A percentile compares a stretch with the other conserved stretches of the same genome.
Evolutionary conservation across 1,140 invertebrate genomes (phyloP).

Genomic region (Colletes gigas): DNA sequence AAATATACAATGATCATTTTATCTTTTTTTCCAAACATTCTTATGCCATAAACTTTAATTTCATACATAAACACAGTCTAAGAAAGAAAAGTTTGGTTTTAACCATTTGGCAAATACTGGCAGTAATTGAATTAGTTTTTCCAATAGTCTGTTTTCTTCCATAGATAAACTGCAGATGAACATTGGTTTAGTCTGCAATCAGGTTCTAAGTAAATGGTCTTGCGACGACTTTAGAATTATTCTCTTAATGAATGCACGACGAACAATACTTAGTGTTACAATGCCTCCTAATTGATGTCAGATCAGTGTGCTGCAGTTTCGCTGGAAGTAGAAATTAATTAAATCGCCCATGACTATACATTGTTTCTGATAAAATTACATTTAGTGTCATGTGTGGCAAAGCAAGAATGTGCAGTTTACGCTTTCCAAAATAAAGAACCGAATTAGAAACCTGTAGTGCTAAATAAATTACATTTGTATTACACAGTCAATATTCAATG

Average conservation of each 20-base stretch:
- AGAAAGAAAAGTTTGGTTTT: constrained; percentile 31
- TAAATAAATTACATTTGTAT: no score
- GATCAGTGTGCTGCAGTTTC: constrained; percentile 81
- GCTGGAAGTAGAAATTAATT: constrained; percentile 79
- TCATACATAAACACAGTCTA: constrained; percentile 3
- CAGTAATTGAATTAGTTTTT: constrained; percentile 64
- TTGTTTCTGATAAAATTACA: constrained; percentile 26
- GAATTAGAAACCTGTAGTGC: not conserved
- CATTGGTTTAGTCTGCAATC: constrained; percentile 33
- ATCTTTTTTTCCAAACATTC: constrained; percentile 4
- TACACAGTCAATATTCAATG: no score
- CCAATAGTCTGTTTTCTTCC: constrained; percentile 43
- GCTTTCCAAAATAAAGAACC: constrained; percentile 27
- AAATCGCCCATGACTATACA: constrained; percentile 66
- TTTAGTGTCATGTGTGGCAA: constrained; percentile 22
- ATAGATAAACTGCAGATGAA: constrained; percentile 9
- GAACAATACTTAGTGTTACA: constrained; percentile 76
- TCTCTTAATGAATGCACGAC: constrained; percentile 77
- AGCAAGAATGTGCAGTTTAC: constrained; percentile 35
- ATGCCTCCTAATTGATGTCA: constrained; percentile 78
- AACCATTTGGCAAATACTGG: constrained; percentile 71
- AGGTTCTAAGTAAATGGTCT: constrained; percentile 71
- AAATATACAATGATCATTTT: not conserved
- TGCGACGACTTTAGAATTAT: constrained; percentile 74
- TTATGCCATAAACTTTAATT: constrained; percentile 17